Base-by-base conservation (phyloP, 2,113 vertebrate genomes). In the Bombycilla garrulus region DNA sequence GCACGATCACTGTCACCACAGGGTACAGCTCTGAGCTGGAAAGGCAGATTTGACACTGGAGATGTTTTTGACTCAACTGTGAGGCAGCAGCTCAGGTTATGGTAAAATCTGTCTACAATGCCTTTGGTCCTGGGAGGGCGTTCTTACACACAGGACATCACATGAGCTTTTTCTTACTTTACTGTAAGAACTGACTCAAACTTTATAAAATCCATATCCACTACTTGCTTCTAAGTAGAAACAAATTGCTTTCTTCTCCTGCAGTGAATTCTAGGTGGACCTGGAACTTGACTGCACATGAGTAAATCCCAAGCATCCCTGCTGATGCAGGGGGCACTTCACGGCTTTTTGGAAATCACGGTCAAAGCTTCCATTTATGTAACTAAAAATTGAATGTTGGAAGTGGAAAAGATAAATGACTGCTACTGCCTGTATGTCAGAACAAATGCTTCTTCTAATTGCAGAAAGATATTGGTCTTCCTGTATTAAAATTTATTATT, bases 391-490 rank as follows among this genome's bases (percentile, higher is more conserved):
- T 25, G 38, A 47, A 77, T 44, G 35, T 2, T 28, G 62, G 57
- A 58, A 81, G 61, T 31, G 17, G 58, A 69, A 69, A 83, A 71
- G 11, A 90, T 74, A 83, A 91, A 93, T 64, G 94, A 91, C 76
- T 81, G 67, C 26, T 45, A 36, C 77, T 84, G 84, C 42, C 70
- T 72, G 26, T 38, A 26, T 36, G 72, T 70, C 85, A 79, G 70
- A 74, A 88, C 1, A 11, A 96, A 80, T 6, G 40, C 57, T 80
- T 19, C 80, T 85, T 85, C 92, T 86, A 93, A 96, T 78, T 91
- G 92, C 66, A 74, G 81, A 53, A 93, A 95, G 89, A 96, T 88
- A 96, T 72, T 86, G 92, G 86, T 50, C 92, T 82, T 76, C 88
- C 69, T 67, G 7, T 61, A 90, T 92, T 74, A 88, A 93, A 96